These are phyloP conservation scores for Rhodeus uyekii DNA, from an alignment of 2,797 vertebrate species.

Conservation along the genomic window DNA sequence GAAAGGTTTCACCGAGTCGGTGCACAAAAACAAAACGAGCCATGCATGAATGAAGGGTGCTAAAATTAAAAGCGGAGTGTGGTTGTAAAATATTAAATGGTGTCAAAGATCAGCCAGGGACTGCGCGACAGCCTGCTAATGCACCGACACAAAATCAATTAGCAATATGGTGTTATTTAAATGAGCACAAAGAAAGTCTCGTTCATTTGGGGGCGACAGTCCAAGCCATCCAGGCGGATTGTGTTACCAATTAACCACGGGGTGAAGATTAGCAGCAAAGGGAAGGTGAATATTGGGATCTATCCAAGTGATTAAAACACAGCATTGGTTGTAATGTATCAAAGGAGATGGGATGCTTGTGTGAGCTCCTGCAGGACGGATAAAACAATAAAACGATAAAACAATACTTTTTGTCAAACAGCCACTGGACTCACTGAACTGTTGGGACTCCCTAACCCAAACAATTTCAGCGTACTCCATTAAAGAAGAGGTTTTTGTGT, in stretches of 20 bases:
- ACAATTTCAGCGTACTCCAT: neutral
- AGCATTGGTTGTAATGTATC: constrained; percentile 19
- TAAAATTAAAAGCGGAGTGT: constrained; percentile 46
- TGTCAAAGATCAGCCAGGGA: constrained; percentile 63
- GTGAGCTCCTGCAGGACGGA: constrained; percentile 46
- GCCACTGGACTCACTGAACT: constrained; percentile 1
- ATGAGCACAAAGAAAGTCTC: constrained; percentile 59
- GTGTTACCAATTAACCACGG: constrained; percentile 64
- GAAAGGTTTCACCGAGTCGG: constrained; percentile 22
- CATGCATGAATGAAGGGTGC: constrained; percentile 61
- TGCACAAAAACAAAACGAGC: constrained; percentile 47
- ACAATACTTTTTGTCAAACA: constrained; percentile 11
- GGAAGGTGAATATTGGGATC: constrained; percentile 62
- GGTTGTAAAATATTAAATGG: constrained; percentile 74
- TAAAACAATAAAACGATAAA: too few relatives aligned
- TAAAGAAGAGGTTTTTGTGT: neutral
- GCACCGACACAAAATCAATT: constrained; percentile 74
- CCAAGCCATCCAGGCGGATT: constrained; percentile 57
- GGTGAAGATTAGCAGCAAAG: constrained; percentile 57
- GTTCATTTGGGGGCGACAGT: constrained; percentile 27
- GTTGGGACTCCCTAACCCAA: neutral
- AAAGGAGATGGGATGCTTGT: constrained; percentile 14
- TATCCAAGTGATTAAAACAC: constrained; percentile 65
- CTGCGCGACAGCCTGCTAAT: constrained; percentile 74
- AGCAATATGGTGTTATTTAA: constrained; percentile 68